Evolutionary conservation across 2,113 vertebrate species (phyloP), one percentile per base, ranked within the genome.

Genomic region (Physeter macrocephalus): DNA sequence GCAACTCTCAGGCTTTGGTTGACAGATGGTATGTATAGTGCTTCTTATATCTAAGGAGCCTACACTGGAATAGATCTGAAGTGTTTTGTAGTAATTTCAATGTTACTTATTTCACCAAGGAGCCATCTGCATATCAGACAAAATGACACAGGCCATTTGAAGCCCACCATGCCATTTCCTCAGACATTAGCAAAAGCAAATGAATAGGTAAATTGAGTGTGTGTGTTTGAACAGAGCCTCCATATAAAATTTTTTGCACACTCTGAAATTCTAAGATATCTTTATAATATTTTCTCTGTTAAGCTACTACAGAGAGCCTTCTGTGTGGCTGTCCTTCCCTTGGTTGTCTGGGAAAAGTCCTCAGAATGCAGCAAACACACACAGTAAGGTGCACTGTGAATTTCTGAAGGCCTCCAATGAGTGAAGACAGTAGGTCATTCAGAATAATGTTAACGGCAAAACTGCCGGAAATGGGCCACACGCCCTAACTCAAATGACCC

Each of bases 271-370:
- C 90, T 71, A 87, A 90, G 46, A 69, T 34, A 46, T 57, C 46
- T 90, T 78, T 66, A 95, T 81, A 96, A 69, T 67, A 88, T 74
- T 59, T 59, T 54, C 46, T 82, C 88, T 95, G 72, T 81, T 88
- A 21, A 11, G 8, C 43, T 14, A 87, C 75, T 54, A 96, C 69
- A 97, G 91, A 95, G 43, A 61, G 59, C 21, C 39, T 86, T 96
- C 54, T 96, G 54, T 96, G 54, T 81, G 21, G 9, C 15, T 43
- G 15, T 14, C 15, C 27, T 61, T 75, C 74, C 57, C 67, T 25
- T 43, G 7, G 25, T 54, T 41, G 41, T 66, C 54, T 57, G 62
- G 77, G 67, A n/a, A 94, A 85, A 36, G 41, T 67, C 81, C 34
- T 86, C 86, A 90, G 54, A 77, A 64, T 39, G 57, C 34, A 66